Conservation (phyloP, 2,797 vertebrate genomes). For the Macrochelys suwanniensis region DNA sequence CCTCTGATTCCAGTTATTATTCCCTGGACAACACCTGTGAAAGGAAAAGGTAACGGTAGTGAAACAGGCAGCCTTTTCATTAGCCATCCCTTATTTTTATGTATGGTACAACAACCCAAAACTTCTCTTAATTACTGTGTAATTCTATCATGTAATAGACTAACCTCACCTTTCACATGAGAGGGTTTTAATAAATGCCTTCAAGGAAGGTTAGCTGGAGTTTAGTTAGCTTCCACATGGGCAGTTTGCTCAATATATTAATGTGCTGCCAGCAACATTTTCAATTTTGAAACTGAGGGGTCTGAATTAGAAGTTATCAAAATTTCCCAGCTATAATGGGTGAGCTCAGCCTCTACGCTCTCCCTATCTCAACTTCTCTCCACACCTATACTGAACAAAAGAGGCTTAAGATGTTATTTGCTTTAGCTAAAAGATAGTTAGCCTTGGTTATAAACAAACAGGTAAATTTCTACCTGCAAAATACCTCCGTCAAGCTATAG, state of each 20-base stretch:
- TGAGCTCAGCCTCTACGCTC: neutral
- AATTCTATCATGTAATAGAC: neutral
- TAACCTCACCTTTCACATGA: neutral
- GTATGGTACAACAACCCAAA: neutral
- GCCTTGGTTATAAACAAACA: neutral
- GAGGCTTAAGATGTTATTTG: neutral
- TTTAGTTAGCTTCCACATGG: neutral
- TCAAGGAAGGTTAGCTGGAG: neutral
- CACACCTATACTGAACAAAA: neutral
- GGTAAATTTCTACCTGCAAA: neutral
- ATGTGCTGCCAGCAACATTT: neutral
- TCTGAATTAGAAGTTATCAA: neutral
- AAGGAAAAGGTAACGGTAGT: neutral
- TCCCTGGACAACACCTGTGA: slow-evolving; percentile 91
- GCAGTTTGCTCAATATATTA: neutral
- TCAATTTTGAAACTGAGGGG: neutral
- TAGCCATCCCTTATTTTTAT: neutral
- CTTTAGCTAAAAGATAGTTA: neutral
- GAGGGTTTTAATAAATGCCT: neutral
- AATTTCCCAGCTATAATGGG: neutral
- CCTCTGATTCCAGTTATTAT: slow-evolving; percentile 96
- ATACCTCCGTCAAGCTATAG: neutral
- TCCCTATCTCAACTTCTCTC: neutral
- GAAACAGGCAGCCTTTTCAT: neutral
- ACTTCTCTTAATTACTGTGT: neutral